Percentiles rank a stretch among this genome's conserved stretches.
Conservation (phyloP, 1,140 invertebrate species). For the Hermetia illucens region DNA sequence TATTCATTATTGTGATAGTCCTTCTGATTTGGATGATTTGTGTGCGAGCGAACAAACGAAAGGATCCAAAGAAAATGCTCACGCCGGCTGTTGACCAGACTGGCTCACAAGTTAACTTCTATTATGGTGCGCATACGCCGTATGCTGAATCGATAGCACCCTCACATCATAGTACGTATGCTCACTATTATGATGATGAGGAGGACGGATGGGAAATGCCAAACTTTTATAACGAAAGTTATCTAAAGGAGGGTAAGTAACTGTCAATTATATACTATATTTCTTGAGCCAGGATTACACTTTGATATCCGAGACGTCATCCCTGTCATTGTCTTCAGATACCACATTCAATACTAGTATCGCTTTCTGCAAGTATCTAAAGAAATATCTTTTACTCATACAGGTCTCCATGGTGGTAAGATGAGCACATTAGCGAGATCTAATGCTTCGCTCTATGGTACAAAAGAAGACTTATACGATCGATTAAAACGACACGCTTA, state of each 20-base stretch:
- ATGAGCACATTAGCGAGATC: slow-evolving; percentile 83
- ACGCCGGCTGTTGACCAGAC: slow-evolving; percentile 75
- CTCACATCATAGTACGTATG: slow-evolving; percentile 88
- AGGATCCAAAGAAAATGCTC: slow-evolving; percentile 77
- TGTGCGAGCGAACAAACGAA: slow-evolving; percentile 65
- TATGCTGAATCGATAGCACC: slow-evolving; percentile 91
- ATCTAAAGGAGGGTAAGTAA: slow-evolving; percentile 85
- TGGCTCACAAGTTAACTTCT: slow-evolving; percentile 89
- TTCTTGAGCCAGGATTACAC: no score
- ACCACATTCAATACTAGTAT: no score
- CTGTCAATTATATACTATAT: no score
- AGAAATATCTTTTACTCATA: slow-evolving; percentile 3
- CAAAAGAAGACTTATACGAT: slow-evolving; percentile 91
- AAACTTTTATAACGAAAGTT: slow-evolving; percentile 93
- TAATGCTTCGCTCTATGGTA: slow-evolving; percentile 87
- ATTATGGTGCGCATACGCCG: slow-evolving; percentile 77
- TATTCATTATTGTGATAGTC: slow-evolving; percentile 82
- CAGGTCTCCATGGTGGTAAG: slow-evolving; percentile 38
- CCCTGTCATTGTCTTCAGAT: no score
- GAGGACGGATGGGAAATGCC: slow-evolving; percentile 96
- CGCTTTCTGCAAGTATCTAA: no score
- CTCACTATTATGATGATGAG: slow-evolving; percentile 89
- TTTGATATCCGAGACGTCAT: no score
- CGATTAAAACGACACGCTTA: slow-evolving; percentile 90
- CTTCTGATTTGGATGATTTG: slow-evolving; percentile 95